Evolutionary conservation across 1,140 invertebrate genomes (phyloP).

Genomic region (Drosophila sechellia): DNA sequence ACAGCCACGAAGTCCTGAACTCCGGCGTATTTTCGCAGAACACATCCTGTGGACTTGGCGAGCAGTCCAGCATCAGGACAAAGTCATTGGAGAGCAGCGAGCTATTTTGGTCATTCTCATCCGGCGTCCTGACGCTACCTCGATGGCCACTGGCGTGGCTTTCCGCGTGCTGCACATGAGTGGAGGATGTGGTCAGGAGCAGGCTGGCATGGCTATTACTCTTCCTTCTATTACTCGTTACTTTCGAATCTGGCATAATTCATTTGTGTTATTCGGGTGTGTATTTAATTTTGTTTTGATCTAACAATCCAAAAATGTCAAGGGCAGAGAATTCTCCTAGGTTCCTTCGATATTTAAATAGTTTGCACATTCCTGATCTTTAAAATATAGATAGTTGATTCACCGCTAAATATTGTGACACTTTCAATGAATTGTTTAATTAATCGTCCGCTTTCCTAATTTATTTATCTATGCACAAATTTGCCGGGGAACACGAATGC

Average conservation of each 20-base stretch:
- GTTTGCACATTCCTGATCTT: too few species aligned
- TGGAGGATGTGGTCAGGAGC: background rate
- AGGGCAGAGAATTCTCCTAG: background rate
- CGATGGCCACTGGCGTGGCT: background rate
- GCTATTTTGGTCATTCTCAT: background rate
- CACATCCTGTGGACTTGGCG: slow-evolving; percentile 38
- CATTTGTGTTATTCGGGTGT: background rate
- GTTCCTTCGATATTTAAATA: too few species aligned
- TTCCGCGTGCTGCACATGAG: background rate
- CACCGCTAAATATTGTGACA: slow-evolving; percentile 49
- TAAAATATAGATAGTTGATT: background rate
- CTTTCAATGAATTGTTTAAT: slow-evolving; percentile 71
- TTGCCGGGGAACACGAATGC: background rate
- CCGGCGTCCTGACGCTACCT: background rate
- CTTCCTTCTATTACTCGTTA: background rate
- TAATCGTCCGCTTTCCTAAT: slow-evolving; percentile 39
- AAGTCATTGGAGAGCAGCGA: slow-evolving; percentile 45
- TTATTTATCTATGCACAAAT: slow-evolving; percentile 41
- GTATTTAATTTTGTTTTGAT: slow-evolving; percentile 11
- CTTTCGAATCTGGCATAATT: background rate
- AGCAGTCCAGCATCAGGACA: slow-evolving; percentile 27
- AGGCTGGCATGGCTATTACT: background rate
- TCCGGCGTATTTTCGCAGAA: slow-evolving; percentile 43
- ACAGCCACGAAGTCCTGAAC: slow-evolving; percentile 25
- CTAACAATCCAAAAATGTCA: slow-evolving; percentile 8